A percentile compares a stretch with the other conserved stretches of the same genome.
Evolutionary conservation across 64 coral and sea anemone species (phyloP).

Genomic region (Catalaphyllia jardinei): DNA sequence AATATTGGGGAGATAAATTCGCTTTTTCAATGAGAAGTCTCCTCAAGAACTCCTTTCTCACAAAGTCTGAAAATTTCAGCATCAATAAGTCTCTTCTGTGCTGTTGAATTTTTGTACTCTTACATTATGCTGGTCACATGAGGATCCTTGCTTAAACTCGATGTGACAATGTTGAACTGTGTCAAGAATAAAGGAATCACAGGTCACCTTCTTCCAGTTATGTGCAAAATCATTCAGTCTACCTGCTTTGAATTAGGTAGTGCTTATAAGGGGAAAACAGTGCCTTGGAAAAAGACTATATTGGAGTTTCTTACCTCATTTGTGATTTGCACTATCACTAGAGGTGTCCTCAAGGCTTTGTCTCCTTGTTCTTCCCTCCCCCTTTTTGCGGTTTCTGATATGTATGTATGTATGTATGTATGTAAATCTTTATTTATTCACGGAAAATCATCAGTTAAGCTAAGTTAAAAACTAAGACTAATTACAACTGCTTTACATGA

Average conservation of each 20-base stretch:
- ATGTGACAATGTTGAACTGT: too few species aligned
- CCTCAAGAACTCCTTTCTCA: slow-evolving; percentile 27
- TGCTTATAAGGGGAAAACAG: slow-evolving; percentile 26
- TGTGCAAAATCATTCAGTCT: slow-evolving; percentile 43
- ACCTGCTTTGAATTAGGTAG: slow-evolving; percentile 35
- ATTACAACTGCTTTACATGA: too few species aligned
- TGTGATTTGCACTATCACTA: neutral
- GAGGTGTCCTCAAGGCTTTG: slow-evolving; percentile 20
- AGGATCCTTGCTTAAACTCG: slow-evolving; percentile 7
- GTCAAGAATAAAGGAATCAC: slow-evolving; percentile 27
- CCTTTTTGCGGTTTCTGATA: slow-evolving; percentile 39
- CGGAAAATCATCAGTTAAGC: too few species aligned
- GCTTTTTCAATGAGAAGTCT: neutral
- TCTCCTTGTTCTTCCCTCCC: slow-evolving; percentile 29
- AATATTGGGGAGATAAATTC: slow-evolving; percentile 45
- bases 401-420: too few species aligned
- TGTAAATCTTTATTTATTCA: too few species aligned
- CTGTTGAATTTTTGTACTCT: slow-evolving; percentile 17
- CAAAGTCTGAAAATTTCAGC: slow-evolving; percentile 15
- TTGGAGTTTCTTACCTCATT: slow-evolving; percentile 38
- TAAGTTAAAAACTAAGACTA: too few species aligned
- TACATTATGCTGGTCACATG: slow-evolving; percentile 19
- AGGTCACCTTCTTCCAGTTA: slow-evolving; percentile 29
- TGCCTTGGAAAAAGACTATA: slow-evolving; percentile 6
- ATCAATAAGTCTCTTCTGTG: slow-evolving; percentile 19